These are phyloP conservation scores for Melinaea marsaeus DNA, from an alignment of 2,888 invertebrate genomes.

Conservation along the genomic window DNA sequence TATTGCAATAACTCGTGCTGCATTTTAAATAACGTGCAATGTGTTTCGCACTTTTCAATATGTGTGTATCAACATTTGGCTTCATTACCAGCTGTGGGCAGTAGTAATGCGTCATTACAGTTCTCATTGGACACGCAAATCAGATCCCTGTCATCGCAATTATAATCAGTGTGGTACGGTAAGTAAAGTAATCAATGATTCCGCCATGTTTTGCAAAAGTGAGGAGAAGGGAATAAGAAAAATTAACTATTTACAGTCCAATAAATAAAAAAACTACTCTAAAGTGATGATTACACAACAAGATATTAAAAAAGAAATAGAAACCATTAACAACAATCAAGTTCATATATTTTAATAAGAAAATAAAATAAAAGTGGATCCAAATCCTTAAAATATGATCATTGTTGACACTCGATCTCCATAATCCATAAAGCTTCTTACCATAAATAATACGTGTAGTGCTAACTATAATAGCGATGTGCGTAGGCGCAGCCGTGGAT, in stretches of 20 bases:
- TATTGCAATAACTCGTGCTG: slow-evolving; percentile 32
- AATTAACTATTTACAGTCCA: not conserved
- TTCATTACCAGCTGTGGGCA: slow-evolving; percentile 25
- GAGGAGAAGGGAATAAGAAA: slow-evolving; percentile 7
- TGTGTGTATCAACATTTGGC: slow-evolving; percentile 21
- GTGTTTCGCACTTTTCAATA: slow-evolving; percentile 23
- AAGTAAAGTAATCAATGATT: slow-evolving; percentile 73
- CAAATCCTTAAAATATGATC: slow-evolving; percentile 37
- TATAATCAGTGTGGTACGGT: slow-evolving; percentile 70
- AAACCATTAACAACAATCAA: slow-evolving; percentile 6
- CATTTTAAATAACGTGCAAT: slow-evolving; percentile 27
- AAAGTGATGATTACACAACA: slow-evolving; percentile 2
- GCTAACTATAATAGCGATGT: slow-evolving; percentile 66
- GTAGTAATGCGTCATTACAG: slow-evolving; percentile 69
- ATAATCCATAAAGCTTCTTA: slow-evolving; percentile 76
- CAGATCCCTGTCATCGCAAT: slow-evolving; percentile 74
- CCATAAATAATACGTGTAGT: slow-evolving; percentile 76
- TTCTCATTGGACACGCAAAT: slow-evolving; percentile 74
- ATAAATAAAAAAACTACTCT: not conserved
- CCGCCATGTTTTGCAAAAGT: slow-evolving; percentile 48
- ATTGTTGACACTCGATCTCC: slow-evolving; percentile 73
- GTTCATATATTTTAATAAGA: slow-evolving; percentile 4
- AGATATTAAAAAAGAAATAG: not conserved
- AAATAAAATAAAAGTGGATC: slow-evolving; percentile 16
- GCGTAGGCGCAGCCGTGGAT: slow-evolving; percentile 71